Evolutionary conservation across 1,140 invertebrate genomes (phyloP), one percentile per base, ranked within the genome.

Genomic region (Pantala flavescens): DNA sequence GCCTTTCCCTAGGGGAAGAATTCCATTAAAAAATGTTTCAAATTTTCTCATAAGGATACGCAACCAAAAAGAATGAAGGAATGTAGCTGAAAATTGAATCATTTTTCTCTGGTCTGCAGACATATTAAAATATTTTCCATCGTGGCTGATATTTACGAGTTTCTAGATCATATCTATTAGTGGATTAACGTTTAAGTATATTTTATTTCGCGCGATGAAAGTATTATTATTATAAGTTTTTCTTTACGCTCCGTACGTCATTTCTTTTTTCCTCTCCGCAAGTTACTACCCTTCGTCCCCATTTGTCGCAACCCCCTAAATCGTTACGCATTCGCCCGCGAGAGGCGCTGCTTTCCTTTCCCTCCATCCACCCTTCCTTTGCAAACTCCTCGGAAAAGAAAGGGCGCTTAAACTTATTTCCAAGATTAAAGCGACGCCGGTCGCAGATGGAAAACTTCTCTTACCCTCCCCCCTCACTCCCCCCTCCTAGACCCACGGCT

Each of bases 341-440:
- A 16, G 14, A 63, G 49, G 49, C 49, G 49, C 49, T 36, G 28
- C 28, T 36, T 36, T 36, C 28, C 9, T 36, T 36, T 36, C 49
- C 49, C 49, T 63, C 49, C 12, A 3, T 21, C 49, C 49, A 16
- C 49, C 49, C 49, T 63, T 21, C 49, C 49, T 63, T 63, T 63
- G 49, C 49, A 63, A 63, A 63, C 49, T 63, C 49, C 49, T 63
- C 49, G 16, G 28, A 36, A 36, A 19, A 63, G 49, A 16, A 21
- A 63, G 49, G 49, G 49, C 49, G 49, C 49, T 63, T 63, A 63
- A 63, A 63, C 49, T 63, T 63, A 63, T 63, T 63, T 63, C 49
- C 49, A 63, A 63, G 49, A 63, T 63, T 63, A 63, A 63, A 63
- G 49, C 49, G 49, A 63, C 49, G 49, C 49, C 49, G 49, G 49